Percentiles rank a stretch among this genome's conserved stretches.
phyloP scores from a whole-genome alignment of 2,888 invertebrate genomes.

The Hemithea aestivaria region DNA sequence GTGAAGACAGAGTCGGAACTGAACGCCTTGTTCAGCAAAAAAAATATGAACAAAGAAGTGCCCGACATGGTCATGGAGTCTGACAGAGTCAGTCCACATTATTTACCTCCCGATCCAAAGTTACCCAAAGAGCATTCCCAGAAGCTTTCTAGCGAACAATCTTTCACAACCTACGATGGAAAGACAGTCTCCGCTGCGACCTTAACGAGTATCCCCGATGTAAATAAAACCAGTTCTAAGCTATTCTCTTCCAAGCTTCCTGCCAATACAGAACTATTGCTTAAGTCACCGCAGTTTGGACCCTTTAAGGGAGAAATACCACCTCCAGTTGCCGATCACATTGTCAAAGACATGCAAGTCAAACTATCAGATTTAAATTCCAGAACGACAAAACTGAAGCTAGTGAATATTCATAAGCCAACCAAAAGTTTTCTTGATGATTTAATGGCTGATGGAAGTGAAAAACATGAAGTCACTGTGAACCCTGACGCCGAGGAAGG shows the following conservation, averaged over 20 bases:
- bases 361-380: constrained; percentile 10
- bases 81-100: constrained; percentile 84
- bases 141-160: constrained; percentile 57
- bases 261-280: constrained; percentile 75
- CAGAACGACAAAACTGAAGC: constrained; percentile 56
- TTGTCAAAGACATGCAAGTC: constrained; percentile 31
- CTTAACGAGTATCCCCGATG: constrained; percentile 77
- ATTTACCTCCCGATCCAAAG: constrained; percentile 84
- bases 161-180: constrained; percentile 87
- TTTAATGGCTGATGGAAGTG: constrained; percentile 47
- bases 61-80: constrained; percentile 84
- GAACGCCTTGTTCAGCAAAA: constrained; percentile 57
- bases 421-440: constrained; percentile 38
- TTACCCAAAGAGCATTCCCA: constrained; percentile 67
- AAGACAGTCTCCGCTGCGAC: constrained; percentile 84
- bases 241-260: constrained; percentile 66
- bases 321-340: constrained; percentile 47
- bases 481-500: constrained; percentile 21
- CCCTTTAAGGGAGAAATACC: constrained; percentile 87
- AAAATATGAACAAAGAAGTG: constrained; percentile 65
- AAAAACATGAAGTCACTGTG: constrained; percentile 37
- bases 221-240: constrained; percentile 50
- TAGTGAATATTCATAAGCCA: constrained; percentile 49
- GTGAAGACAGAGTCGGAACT: constrained; percentile 56
- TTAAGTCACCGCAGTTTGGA: constrained; percentile 86